phyloP scores from a whole-genome alignment of 2,888 invertebrate species.

The Andrena bucephala region DNA sequence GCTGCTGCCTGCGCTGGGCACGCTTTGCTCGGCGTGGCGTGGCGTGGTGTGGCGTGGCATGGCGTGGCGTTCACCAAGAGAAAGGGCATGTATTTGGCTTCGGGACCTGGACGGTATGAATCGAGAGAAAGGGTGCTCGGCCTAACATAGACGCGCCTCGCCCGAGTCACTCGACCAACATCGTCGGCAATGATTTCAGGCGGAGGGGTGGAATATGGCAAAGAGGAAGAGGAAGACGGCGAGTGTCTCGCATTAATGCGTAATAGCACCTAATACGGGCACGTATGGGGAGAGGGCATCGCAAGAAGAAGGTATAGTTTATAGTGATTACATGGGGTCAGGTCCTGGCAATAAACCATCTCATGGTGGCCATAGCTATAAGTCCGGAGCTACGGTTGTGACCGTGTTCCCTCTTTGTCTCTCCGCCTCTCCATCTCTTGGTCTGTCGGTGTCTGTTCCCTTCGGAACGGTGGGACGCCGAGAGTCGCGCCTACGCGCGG shows the following conservation, averaged over 20 bases:
- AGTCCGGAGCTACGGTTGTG: slow-evolving; percentile 70
- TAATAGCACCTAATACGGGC: slow-evolving; percentile 84
- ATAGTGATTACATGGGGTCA: slow-evolving; percentile 85
- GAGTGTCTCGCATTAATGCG: slow-evolving; percentile 62
- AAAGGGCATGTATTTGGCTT: slow-evolving; percentile 1
- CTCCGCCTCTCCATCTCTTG: slow-evolving; percentile 37
- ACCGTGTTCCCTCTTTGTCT: slow-evolving; percentile 56
- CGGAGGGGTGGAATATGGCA: not conserved
- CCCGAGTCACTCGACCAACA: no score
- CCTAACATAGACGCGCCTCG: no score
- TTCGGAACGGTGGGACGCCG: slow-evolving; percentile 63
- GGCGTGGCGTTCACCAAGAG: not conserved
- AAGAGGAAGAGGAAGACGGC: slow-evolving; percentile 33
- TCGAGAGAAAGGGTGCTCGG: not conserved
- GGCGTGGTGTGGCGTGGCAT: no score
- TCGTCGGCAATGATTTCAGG: not conserved
- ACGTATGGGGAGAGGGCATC: slow-evolving; percentile 71
- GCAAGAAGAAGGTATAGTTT: slow-evolving; percentile 83
- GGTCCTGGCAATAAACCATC: slow-evolving; percentile 84
- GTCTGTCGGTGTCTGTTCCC: slow-evolving; percentile 40
- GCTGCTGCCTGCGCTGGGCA: slow-evolving; percentile 26
- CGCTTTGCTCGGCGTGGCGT: slow-evolving; percentile 17
- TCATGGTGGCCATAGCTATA: slow-evolving; percentile 82
- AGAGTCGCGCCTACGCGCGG: slow-evolving; percentile 81
- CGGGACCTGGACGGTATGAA: slow-evolving; percentile 28